Conservation (phyloP, 2,113 vertebrate genomes). For the Melospiza georgiana region DNA sequence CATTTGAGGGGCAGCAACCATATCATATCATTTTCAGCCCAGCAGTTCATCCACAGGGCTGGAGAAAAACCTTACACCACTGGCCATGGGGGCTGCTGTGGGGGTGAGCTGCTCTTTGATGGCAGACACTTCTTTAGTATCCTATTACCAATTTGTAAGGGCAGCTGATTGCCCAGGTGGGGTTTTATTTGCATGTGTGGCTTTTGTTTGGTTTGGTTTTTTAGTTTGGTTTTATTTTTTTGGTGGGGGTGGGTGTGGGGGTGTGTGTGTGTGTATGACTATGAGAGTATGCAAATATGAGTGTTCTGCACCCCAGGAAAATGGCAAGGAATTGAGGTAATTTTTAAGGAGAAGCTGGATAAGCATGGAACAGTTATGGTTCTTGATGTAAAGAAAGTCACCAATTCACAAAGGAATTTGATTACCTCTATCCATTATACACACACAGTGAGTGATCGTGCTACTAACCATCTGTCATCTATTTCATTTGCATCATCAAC, state of each 20-base stretch:
- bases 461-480: constrained; percentile 99
- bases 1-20: background rate
- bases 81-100: background rate
- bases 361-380: constrained; percentile 76
- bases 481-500: constrained; percentile 99
- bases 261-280: background rate
- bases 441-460: constrained; percentile 94
- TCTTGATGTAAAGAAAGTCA: constrained; percentile 94
- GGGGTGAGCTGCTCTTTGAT: background rate
- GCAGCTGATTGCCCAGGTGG: constrained; percentile 12
- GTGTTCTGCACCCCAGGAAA: constrained; percentile 40
- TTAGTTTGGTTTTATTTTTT: background rate
- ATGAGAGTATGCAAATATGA: constrained; percentile 41
- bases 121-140: background rate
- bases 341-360: constrained; percentile 54
- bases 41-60: background rate
- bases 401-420: constrained; percentile 97
- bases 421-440: constrained; percentile 99
- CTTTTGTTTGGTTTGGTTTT: background rate
- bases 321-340: constrained; percentile 41
- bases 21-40: background rate
- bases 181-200: background rate
- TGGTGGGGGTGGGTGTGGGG: background rate
- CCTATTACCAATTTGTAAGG: background rate
- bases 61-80: background rate